Conservation (phyloP, 2,888 invertebrate species). For the Leucophenga maculata region DNA sequence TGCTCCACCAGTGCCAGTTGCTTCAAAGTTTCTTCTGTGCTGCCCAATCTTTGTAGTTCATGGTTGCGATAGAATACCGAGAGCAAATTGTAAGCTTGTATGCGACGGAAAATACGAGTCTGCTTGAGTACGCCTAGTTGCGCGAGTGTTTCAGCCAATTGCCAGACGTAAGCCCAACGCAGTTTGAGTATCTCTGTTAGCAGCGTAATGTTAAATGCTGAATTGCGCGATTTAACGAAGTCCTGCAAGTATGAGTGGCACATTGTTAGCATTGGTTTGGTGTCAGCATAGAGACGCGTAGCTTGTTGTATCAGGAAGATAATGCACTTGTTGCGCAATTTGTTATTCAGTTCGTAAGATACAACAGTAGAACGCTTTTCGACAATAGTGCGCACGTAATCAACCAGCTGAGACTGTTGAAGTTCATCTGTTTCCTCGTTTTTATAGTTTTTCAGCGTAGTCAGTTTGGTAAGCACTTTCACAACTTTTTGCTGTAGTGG, state of each 20-base stretch:
- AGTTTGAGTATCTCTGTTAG: constrained; percentile 79
- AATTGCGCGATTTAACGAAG: constrained; percentile 63
- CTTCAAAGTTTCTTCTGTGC: background rate
- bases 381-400: constrained; percentile 55
- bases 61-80: constrained; percentile 77
- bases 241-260: constrained; percentile 55
- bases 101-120: constrained; percentile 78
- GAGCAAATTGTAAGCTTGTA: constrained; percentile 79
- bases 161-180: constrained; percentile 79
- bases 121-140: constrained; percentile 76
- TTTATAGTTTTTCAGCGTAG: constrained; percentile 42
- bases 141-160: constrained; percentile 76
- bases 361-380: constrained; percentile 57
- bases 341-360: constrained; percentile 53
- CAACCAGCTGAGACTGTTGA: constrained; percentile 53
- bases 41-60: constrained; percentile 49
- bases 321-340: constrained; percentile 58
- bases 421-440: constrained; percentile 47
- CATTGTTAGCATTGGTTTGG: constrained; percentile 44
- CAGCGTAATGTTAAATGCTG: constrained; percentile 76
- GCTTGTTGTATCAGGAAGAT: constrained; percentile 56
- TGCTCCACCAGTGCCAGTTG: background rate
- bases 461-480: constrained; percentile 58
- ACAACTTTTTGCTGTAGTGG: constrained; percentile 79
- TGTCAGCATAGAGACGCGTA: constrained; percentile 38